These are phyloP conservation scores for Clytia hemisphaerica DNA, from an alignment of 30 jellyfish, hydroid and myxozoan species.

Conservation along the genomic window DNA sequence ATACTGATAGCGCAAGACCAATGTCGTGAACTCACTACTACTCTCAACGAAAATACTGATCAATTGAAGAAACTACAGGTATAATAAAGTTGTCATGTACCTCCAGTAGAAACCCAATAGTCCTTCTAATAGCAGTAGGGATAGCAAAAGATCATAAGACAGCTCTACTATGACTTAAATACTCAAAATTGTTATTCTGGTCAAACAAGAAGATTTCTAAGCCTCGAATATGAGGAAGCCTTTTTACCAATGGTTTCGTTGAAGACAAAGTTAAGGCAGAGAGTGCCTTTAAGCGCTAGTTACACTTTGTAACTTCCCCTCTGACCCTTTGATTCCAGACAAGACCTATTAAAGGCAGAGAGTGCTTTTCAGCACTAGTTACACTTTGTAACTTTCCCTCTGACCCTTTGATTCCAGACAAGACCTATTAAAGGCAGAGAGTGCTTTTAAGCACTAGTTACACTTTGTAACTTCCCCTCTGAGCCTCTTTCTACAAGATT, in stretches of 20 bases:
- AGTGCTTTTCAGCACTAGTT: constrained; percentile 50
- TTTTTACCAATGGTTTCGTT: not conserved
- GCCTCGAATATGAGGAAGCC: not conserved
- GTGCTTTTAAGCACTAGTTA: constrained; percentile 49
- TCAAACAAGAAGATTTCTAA: not conserved
- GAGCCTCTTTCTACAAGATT: too few relatives aligned
- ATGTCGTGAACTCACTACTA: constrained; percentile 41
- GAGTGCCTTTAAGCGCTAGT: constrained; percentile 52
- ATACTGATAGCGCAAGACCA: constrained; percentile 51
- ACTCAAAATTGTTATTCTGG: not conserved
- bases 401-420: not conserved
- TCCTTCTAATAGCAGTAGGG: not conserved
- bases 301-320: constrained; percentile 6
- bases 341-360: constrained; percentile 23
- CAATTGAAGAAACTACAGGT: constrained; percentile 64
- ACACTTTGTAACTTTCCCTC: constrained; percentile 1
- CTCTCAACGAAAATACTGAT: constrained; percentile 50
- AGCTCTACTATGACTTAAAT: not conserved
- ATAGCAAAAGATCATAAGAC: not conserved
- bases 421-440: constrained; percentile 24
- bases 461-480: not conserved
- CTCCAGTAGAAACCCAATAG: not conserved
- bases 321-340: not conserved
- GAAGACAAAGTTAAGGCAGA: constrained; percentile 8
- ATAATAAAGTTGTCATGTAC: not conserved